Conservation (phyloP, 2,113 vertebrate genomes). For the Xyliphius kryptos region DNA sequence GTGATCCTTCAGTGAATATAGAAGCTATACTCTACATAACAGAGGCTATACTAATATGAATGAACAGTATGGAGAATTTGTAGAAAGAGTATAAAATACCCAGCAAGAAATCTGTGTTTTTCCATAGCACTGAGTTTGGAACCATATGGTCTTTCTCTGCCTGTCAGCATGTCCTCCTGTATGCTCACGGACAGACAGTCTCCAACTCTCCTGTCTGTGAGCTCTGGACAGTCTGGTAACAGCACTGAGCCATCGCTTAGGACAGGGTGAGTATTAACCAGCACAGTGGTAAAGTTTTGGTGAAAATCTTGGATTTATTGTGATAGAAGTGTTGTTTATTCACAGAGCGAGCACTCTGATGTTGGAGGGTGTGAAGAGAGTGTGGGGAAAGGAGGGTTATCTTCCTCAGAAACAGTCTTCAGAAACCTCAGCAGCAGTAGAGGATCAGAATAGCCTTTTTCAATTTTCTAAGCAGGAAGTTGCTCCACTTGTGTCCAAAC, state of each 20-base stretch:
- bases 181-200: constrained; percentile 80
- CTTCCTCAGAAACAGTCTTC: constrained; percentile 71
- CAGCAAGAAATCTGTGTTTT: constrained; percentile 32
- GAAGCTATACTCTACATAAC: no score
- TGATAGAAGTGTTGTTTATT: constrained; percentile 29
- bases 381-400: constrained; percentile 94
- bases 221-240: constrained; percentile 81
- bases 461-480: constrained; percentile 48
- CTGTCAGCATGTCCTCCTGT: constrained; percentile 71
- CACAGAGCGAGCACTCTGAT: constrained; percentile 72
- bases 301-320: no score
- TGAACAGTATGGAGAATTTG: no score
- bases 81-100: no score
- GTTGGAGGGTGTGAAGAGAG: constrained; percentile 79
- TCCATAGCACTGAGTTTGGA: constrained; percentile 83
- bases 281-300: no score
- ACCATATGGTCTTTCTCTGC: constrained; percentile 82
- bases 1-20: no score
- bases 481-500: constrained; percentile 15
- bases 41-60: no score
- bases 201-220: constrained; percentile 79
- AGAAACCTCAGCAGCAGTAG: constrained; percentile 51
- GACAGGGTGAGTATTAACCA: constrained; percentile 69
- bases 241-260: constrained; percentile 73
- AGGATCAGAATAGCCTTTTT: constrained; percentile 40